Evolutionary conservation across 2,113 vertebrate species (phyloP).

Genomic region (Ciconia stormi): DNA sequence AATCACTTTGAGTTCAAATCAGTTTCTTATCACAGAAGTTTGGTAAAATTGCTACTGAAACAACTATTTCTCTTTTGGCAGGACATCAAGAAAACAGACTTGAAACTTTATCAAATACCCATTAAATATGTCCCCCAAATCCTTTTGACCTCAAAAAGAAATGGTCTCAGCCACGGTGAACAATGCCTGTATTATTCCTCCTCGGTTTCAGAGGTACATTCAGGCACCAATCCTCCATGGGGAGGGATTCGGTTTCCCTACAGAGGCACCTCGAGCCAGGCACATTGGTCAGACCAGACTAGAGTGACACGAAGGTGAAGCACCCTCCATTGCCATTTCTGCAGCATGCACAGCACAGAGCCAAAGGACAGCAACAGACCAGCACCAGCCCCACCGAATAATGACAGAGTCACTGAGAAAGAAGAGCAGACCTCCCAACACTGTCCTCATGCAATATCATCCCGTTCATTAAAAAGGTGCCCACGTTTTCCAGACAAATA

Average conservation of each 20-base stretch:
- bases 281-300: not conserved
- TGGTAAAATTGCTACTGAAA: not conserved
- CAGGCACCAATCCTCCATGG: rapidly evolving
- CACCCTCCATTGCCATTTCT: not conserved
- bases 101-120: not conserved
- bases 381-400: not conserved
- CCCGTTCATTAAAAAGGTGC: not conserved
- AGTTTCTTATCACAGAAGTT: not conserved
- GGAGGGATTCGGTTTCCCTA: not conserved
- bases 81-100: not conserved
- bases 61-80: not conserved
- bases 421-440: not conserved
- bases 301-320: not conserved
- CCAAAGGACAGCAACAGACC: not conserved
- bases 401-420: not conserved
- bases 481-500: not conserved
- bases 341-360: not conserved
- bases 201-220: not conserved
- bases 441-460: not conserved
- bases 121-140: not conserved
- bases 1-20: not conserved
- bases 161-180: not conserved
- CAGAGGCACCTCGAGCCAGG: not conserved
- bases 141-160: not conserved
- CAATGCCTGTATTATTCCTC: not conserved